Evolutionary conservation across 2,797 vertebrate genomes (phyloP), one percentile per base, ranked within the genome.

Genomic region (Benthosema pterotum): DNA sequence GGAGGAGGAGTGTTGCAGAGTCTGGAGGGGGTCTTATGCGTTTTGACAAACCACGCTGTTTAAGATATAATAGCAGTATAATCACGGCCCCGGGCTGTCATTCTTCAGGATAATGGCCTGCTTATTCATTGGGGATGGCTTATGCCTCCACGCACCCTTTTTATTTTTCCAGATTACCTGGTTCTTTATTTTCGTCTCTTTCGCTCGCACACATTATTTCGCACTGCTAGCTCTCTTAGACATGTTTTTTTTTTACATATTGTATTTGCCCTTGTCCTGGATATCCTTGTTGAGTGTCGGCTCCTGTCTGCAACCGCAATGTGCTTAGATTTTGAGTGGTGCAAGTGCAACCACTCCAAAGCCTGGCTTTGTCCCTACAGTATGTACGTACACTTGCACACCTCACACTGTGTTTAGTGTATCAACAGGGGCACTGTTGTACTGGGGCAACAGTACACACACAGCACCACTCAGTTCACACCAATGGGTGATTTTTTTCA

Each of bases 11-110:
- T 53, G 60, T 48, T 48, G 64, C 32, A 38, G 32, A 38, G 32
- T 38, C 32, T 38, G 52, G 71, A 63, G 65, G 74, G 74, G 78
- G 73, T 88, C 92, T 89, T 91, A 89, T 92, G 91, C 89, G 71
- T 86, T 94, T 93, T 95, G 94, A 95, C 93, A 96, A 95, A 95
- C 93, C 93, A 91, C 82, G 89, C 93, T 95, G 93, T 94, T 95
- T 94, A 94, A 93, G 93, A 94, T 94, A 95, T 95, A 95, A 96
- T 93, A 93, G 94, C 90, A 80, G 93, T 90, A 93, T 97, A 96
- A 96, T 95, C 94, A 94, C 87, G 63, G 94, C 95, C 94, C 51
- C 84, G 13, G 95, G 95, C 93, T 77, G 77, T 91, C 93, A 94
- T 95, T 94, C 94, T 94, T 95, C 94, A 94, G 91, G 90, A 94